phyloP scores from a whole-genome alignment of 1,140 invertebrate genomes.

The Achatina immaculata region DNA sequence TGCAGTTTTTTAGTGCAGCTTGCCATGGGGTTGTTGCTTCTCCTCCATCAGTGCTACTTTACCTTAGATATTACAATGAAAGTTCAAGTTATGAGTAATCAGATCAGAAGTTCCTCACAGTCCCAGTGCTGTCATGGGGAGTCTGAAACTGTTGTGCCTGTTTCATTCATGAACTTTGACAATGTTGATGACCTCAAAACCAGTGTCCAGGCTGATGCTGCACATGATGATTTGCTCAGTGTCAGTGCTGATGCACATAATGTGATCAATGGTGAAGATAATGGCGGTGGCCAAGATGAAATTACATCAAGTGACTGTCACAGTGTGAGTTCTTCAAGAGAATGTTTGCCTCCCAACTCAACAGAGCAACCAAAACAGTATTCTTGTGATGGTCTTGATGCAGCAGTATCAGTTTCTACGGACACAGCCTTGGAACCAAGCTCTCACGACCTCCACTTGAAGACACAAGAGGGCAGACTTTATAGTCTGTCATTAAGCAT shows the following conservation, averaged over 20 bases:
- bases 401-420: constrained; percentile 34
- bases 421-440: constrained; percentile 39
- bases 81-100: constrained; percentile 30
- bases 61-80: constrained; percentile 15
- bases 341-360: neutral
- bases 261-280: neutral
- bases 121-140: neutral
- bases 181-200: constrained; percentile 20
- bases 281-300: neutral
- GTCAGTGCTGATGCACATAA: too few relatives aligned
- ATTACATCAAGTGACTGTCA: neutral
- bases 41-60: neutral
- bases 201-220: neutral
- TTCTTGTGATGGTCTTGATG: constrained; percentile 1
- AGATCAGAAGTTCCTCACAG: neutral
- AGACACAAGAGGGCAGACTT: constrained; percentile 6
- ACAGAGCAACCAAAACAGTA: neutral
- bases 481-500: constrained; percentile 1
- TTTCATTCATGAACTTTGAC: neutral
- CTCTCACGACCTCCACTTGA: constrained; percentile 9
- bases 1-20: neutral
- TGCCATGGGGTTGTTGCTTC: neutral
- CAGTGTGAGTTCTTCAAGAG: neutral
- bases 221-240: neutral
- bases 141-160: neutral